Percentiles rank a stretch among this genome's conserved stretches.
These are phyloP conservation scores for Petaurus breviceps DNA, from an alignment of 2,113 vertebrate species.

Conservation along the genomic window DNA sequence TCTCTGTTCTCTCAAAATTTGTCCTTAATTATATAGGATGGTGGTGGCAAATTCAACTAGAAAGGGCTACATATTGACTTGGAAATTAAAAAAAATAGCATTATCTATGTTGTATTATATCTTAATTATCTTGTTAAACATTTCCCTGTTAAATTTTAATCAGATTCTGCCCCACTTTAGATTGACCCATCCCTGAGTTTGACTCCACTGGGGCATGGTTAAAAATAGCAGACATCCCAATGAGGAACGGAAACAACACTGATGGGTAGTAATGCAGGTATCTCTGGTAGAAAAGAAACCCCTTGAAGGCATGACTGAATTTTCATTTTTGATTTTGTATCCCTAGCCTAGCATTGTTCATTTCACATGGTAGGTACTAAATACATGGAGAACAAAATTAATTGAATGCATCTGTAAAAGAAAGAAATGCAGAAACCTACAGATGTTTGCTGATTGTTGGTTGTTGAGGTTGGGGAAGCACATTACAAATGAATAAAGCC, in stretches of 20 bases:
- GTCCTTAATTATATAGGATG: not conserved
- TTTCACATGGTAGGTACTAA: not conserved
- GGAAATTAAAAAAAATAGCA: not conserved
- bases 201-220: not conserved
- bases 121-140: not conserved
- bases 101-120: not conserved
- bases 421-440: not conserved
- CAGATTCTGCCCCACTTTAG: not conserved
- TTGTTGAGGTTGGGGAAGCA: not conserved
- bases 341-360: not conserved
- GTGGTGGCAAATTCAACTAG: not conserved
- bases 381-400: not conserved
- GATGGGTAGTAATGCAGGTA: not conserved
- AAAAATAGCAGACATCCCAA: not conserved
- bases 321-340: not conserved
- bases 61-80: not conserved
- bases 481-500: not conserved
- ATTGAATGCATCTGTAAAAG: not conserved
- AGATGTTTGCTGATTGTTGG: not conserved
- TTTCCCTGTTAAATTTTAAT: not conserved
- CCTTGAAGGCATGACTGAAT: not conserved
- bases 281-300: not conserved
- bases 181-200: not conserved
- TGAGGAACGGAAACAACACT: not conserved
- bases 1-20: not conserved